Conservation (phyloP, 2,113 vertebrate genomes). For the Urocolius indicus region DNA sequence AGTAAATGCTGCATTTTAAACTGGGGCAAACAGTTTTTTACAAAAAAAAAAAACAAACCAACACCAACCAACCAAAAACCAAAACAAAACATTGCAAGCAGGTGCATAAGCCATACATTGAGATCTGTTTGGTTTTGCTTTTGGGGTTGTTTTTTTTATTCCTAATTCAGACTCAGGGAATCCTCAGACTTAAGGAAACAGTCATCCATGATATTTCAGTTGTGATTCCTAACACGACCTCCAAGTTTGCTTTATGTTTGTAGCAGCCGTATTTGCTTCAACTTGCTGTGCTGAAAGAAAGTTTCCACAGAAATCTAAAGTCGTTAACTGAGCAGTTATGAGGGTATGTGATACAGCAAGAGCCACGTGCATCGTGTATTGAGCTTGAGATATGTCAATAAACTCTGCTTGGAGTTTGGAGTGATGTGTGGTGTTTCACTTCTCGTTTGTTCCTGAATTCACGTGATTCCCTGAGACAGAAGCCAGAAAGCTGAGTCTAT, state of each 20-base stretch:
- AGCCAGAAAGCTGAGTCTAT: background rate
- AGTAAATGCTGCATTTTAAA: background rate
- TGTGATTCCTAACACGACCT: background rate
- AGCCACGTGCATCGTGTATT: background rate
- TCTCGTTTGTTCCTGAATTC: background rate
- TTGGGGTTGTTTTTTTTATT: background rate
- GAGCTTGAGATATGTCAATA: conserved; percentile 26
- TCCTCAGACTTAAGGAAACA: background rate
- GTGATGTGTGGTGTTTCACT: background rate
- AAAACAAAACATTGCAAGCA: background rate
- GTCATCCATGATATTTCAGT: background rate
- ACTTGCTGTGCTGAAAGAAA: background rate
- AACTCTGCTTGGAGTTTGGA: background rate
- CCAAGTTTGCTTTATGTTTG: background rate
- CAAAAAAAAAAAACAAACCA: background rate
- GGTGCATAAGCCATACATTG: background rate
- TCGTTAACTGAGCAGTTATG: background rate
- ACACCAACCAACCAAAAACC: background rate
- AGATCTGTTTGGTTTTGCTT: background rate
- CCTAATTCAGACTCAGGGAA: conserved; percentile 27
- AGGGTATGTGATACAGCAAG: background rate
- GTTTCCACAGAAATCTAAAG: background rate
- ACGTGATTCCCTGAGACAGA: background rate
- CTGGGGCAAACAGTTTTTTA: background rate
- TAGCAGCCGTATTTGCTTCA: background rate